Conservation (phyloP, 2,113 vertebrate genomes). For the Clarias magur region DNA sequence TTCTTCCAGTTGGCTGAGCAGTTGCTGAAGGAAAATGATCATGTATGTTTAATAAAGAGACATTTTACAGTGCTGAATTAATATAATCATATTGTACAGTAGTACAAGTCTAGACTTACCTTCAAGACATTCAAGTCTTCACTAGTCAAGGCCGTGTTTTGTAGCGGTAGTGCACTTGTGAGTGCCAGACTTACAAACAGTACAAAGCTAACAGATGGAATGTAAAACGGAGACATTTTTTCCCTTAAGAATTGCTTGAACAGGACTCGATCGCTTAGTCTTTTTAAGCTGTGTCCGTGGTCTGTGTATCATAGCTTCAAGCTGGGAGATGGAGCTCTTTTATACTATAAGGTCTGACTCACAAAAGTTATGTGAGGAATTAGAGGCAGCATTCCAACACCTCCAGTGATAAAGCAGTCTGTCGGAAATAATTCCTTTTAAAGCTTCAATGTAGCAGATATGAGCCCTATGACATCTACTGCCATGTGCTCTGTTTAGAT, state of each 20-base stretch:
- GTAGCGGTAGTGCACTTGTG: slow-evolving; percentile 67
- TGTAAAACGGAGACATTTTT: slow-evolving; percentile 29
- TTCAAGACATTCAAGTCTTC: slow-evolving; percentile 74
- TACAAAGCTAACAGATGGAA: slow-evolving; percentile 58
- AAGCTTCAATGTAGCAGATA: slow-evolving; percentile 66
- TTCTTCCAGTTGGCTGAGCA: slow-evolving; percentile 72
- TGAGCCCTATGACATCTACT: slow-evolving; percentile 60
- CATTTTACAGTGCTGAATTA: neutral
- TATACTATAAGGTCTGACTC: slow-evolving; percentile 65
- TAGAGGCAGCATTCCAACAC: slow-evolving; percentile 72
- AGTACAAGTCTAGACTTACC: slow-evolving; percentile 70
- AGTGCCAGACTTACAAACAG: slow-evolving; percentile 67
- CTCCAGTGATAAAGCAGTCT: slow-evolving; percentile 71
- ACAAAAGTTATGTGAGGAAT: slow-evolving; percentile 69
- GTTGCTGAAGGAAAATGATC: slow-evolving; percentile 63
- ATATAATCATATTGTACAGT: too few species aligned
- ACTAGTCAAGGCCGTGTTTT: slow-evolving; percentile 60
- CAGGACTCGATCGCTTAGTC: slow-evolving; percentile 25
- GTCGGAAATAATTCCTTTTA: slow-evolving; percentile 75
- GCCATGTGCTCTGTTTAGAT: slow-evolving; percentile 34
- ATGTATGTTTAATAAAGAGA: neutral
- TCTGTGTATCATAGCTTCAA: slow-evolving; percentile 47
- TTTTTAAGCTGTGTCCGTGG: slow-evolving; percentile 37
- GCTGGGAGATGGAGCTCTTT: slow-evolving; percentile 57
- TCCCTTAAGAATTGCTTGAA: slow-evolving; percentile 5